Evolutionary conservation across 2,113 vertebrate genomes (phyloP), one percentile per base, ranked within the genome.

Genomic region (Tenebrosternarchus preto): DNA sequence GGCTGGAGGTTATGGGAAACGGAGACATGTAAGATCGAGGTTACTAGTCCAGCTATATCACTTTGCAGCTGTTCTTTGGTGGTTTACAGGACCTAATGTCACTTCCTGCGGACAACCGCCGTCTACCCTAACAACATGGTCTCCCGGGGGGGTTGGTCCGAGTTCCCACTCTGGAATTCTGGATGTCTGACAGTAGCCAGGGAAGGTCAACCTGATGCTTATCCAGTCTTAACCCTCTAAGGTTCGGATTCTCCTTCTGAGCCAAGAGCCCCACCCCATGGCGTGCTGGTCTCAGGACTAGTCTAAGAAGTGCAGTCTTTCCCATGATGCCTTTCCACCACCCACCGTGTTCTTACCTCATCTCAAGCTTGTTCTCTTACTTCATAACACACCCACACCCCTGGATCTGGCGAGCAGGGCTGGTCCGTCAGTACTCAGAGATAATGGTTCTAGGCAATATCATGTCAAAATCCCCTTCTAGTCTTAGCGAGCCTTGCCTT

Each of bases 111-210:
- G 80, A 77, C 77, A 83, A 75, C 80, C 88, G 92, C 86, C n/a
- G n/a, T 46, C 79, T 16, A 55, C 91, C 91, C 90, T 87, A 85
- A 87, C 77, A 87, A 81, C 63, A 20, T 83, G 85, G 88, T 89
- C 91, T 91, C 91, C 86, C 87, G 89, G 90, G 90, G 39, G 85
- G 90, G 85, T 79, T 88, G 84, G 88, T 92, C 86, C 83, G 68
- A 36, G 88, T 92, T 93, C 92, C 92, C 92, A 93, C 91, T 89
- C 91, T 91, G 90, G 90, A 93, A 92, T 92, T 87, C 87, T 92
- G 90, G 90, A 92, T 24, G 87, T 88, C 88, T 93, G 92, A 91
- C 89, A 91, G 87, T 85, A 92, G 91, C 90, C 89, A 90, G 88
- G 64, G 89, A 86, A 85, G 89, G 88, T 81, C 89, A 83, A 2